Base-by-base conservation (phyloP, 2,113 vertebrate species). In the Taurulus bubalis region DNA sequence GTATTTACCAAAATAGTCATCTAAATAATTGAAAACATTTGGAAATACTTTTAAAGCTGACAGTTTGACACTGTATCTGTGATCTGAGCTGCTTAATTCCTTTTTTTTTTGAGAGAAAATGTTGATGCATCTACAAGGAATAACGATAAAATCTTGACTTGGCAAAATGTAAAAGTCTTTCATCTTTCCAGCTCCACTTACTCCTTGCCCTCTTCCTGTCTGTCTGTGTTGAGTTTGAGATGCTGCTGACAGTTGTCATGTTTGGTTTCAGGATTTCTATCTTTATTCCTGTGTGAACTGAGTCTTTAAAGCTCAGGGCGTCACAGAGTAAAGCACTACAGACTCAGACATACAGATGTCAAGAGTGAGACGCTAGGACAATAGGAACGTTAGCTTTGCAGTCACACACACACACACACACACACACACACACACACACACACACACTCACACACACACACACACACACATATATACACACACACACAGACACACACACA, bases 291-390 rank as follows among this genome's bases (percentile, higher is more conserved):
- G 12, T 51, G 45, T 42, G 71, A 75, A 58, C 18, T 28, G 18
- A 67, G 51, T 71, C 56, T 68, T 40, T 65, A 32, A 56, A 62
- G 70, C 75, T 15, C 8, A 8, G 49, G 12, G 32, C 59, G 38
- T 73, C 75, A 66, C 53, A 66, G 59, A 85, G 47, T 45, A 71
- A 65, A 47, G 55, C 34, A 49, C 42, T 24, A 22, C 42, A 85
- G 71, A 26, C 49, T 28, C 30, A 67, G 22, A 40, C 49, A 22
- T 47, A 63, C 65, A 65, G 22, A 76, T 77, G 28, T 64, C 49
- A 49, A 28, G 16, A 70, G 47, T 38, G 28, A 73, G 53, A 53
- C 56, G 56, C 26, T 1, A 2, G 4, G 12, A 30, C 26, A 56
- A 40, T 49, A 36, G 74, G 42, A 60, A 42, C 55, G 38, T 55